Conservation (phyloP, 1,140 invertebrate genomes). For the Anastrepha ludens region DNA sequence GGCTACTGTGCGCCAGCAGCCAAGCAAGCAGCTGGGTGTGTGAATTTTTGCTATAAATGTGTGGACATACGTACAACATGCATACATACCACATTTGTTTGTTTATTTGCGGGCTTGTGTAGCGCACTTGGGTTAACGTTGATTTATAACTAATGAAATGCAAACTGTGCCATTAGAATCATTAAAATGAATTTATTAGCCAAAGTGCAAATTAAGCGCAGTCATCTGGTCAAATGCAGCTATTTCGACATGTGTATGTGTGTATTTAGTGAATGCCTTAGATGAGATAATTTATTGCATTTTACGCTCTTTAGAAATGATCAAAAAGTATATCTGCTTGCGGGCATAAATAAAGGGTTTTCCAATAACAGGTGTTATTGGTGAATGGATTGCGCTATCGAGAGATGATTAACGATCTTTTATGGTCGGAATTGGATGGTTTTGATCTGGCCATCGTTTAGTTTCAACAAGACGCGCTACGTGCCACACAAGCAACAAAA, state of each 20-base stretch:
- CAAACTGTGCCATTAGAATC: constrained; percentile 45
- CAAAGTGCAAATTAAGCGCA: constrained; percentile 45
- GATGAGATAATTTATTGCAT: constrained; percentile 18
- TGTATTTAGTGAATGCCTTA: background rate
- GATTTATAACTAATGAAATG: constrained; percentile 38
- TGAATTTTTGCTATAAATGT: background rate
- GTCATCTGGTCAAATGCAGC: constrained; percentile 1
- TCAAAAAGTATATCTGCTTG: background rate
- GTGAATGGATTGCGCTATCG: too few species aligned
- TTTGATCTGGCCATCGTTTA: too few species aligned
- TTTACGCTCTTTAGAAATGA: background rate
- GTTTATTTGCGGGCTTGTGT: background rate
- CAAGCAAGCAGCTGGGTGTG: background rate
- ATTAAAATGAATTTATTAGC: constrained; percentile 48
- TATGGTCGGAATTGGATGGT: too few species aligned
- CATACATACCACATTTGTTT: background rate
- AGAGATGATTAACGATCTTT: too few species aligned
- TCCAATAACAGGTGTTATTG: too few species aligned
- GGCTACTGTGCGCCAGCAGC: background rate
- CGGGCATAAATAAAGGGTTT: background rate
- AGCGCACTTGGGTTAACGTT: constrained; percentile 12
- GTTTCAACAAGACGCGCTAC: too few species aligned
- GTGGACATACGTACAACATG: background rate
- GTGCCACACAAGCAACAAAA: too few species aligned
- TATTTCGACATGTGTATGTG: background rate